A percentile compares a stretch with the other conserved stretches of the same genome.
Conservation (phyloP, 2,888 invertebrate genomes). For the Chloroclystis v-ata region DNA sequence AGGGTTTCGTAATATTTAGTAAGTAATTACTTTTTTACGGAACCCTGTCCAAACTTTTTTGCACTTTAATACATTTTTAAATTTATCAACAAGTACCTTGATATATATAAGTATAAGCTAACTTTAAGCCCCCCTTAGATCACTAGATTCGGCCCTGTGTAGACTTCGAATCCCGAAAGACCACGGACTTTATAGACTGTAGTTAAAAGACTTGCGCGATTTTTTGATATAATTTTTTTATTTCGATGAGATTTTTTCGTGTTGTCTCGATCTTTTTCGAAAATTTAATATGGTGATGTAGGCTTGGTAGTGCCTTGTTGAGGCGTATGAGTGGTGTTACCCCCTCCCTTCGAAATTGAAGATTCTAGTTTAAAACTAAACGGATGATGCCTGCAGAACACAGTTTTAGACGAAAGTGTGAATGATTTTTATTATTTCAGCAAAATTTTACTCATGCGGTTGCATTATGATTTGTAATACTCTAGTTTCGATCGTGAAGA, state of each 20-base stretch:
- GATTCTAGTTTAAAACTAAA: no score
- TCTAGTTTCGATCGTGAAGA: no score
- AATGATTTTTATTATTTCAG: constrained; percentile 1
- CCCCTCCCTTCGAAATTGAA: constrained; percentile 28
- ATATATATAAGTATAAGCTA: constrained; percentile 6
- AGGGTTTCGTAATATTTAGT: not conserved
- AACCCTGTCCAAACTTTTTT: not conserved
- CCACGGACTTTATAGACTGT: constrained; percentile 70
- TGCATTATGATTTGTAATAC: no score
- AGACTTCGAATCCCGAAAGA: constrained; percentile 63
- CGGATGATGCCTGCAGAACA: no score
- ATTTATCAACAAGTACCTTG: constrained; percentile 2
- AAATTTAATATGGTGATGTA: constrained; percentile 44
- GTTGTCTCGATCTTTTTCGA: constrained; percentile 60
- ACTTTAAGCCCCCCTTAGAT: constrained; percentile 11
- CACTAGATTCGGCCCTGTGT: constrained; percentile 24
- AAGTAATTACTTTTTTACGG: not conserved
- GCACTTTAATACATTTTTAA: not conserved
- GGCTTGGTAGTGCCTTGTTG: constrained; percentile 70
- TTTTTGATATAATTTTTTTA: constrained; percentile 70
- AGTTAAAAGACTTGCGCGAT: constrained; percentile 73
- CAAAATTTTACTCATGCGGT: no score
- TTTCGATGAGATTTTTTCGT: constrained; percentile 67
- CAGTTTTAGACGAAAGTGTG: not conserved
- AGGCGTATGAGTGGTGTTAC: constrained; percentile 48